phyloP scores from a whole-genome alignment of 2,797 vertebrate species.

The Enteromius treurensis region DNA sequence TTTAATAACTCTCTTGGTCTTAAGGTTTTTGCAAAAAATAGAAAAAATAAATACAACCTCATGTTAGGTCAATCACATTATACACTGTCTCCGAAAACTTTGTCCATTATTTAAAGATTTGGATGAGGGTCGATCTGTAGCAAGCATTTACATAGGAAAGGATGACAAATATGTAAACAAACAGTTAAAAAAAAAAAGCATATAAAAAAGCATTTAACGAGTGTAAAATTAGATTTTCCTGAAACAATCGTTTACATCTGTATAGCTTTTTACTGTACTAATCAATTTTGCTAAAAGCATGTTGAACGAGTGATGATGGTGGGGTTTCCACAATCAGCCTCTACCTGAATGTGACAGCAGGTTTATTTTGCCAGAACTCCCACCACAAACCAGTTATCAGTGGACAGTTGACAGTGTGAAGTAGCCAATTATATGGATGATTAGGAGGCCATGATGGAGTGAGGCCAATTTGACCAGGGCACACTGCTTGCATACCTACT shows the following conservation, averaged over 20 bases:
- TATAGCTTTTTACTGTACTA: not conserved
- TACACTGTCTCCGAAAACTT: too few species aligned
- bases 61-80: too few species aligned
- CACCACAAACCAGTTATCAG: not conserved
- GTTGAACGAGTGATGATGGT: too few species aligned
- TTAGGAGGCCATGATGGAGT: not conserved
- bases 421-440: slow-evolving; percentile 22
- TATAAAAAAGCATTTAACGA: too few species aligned
- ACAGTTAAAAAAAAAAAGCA: too few species aligned
- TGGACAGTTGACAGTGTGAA: slow-evolving; percentile 3
- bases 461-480: not conserved
- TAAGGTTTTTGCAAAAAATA: too few species aligned
- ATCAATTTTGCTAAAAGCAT: not conserved
- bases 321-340: not conserved
- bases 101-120: too few species aligned
- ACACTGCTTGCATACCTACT: not conserved
- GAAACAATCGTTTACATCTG: not conserved
- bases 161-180: not conserved
- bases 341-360: not conserved
- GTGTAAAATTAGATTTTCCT: not conserved
- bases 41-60: too few species aligned
- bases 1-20: not conserved
- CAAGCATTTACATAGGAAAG: not conserved
- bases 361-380: not conserved
- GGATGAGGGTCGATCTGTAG: not conserved